Conservation (phyloP, 2,113 vertebrate species). For the Ceyx cyanopectus region DNA sequence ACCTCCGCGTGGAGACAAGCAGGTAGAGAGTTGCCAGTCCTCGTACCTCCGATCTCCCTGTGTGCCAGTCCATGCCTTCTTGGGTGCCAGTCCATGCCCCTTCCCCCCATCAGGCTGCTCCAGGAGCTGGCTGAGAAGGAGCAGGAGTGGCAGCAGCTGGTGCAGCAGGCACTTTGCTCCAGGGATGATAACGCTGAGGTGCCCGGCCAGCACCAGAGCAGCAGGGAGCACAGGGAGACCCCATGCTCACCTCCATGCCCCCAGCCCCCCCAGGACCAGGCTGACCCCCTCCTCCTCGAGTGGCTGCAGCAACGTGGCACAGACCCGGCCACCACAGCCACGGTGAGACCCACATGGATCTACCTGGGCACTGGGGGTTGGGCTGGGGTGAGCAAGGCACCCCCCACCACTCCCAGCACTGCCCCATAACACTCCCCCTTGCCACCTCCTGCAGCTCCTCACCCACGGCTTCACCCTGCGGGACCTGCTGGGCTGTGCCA, state of each 20-base stretch:
- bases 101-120: constrained; percentile 76
- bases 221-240: not conserved
- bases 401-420: not conserved
- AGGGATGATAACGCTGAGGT: not conserved
- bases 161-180: constrained; percentile 65
- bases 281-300: constrained; percentile 48
- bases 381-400: not conserved
- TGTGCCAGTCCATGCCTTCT: not conserved
- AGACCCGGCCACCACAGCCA: constrained; percentile 58
- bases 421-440: not conserved
- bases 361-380: rapidly evolving
- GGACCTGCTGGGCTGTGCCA: constrained; percentile 80
- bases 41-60: too few relatives aligned
- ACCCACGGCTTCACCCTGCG: constrained; percentile 85
- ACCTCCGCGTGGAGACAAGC: constrained; percentile 77
- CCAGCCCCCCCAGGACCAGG: rapidly evolving
- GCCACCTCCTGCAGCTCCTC: constrained; percentile 73
- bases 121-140: constrained; percentile 84
- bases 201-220: not conserved
- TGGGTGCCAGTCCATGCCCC: not conserved
- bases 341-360: not conserved
- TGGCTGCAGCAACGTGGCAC: constrained; percentile 63
- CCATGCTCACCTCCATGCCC: rapidly evolving
- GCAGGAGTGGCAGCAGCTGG: constrained; percentile 81
- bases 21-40: constrained; percentile 65